phyloP scores from a whole-genome alignment of 2,888 invertebrate species.

The Eutolmus rufibarbis region DNA sequence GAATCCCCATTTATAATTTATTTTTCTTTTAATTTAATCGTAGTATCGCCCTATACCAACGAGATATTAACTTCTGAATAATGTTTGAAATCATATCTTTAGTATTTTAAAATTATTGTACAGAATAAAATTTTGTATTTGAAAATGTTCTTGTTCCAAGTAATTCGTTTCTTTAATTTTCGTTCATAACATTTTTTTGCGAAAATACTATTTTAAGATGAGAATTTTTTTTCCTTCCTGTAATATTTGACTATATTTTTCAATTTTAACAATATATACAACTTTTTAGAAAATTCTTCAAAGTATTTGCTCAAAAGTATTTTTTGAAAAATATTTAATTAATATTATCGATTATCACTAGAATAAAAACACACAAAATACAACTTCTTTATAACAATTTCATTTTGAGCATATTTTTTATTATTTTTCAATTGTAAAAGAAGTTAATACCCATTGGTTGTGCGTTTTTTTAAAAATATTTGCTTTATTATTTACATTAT shows the following conservation, averaged over 20 bases:
- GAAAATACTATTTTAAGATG: neutral
- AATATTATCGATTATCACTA: too few species aligned
- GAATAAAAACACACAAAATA: too few species aligned
- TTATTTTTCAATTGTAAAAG: neutral
- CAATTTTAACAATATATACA: neutral
- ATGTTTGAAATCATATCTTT: neutral
- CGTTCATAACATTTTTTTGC: neutral
- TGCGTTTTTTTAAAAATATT: neutral
- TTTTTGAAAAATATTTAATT: too few species aligned
- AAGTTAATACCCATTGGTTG: constrained; percentile 24
- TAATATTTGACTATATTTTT: neutral
- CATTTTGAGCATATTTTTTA: neutral
- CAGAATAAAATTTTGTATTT: neutral
- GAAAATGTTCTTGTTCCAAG: neutral
- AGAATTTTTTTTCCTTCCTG: neutral
- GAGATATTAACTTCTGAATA: constrained; percentile 36
- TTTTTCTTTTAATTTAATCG: neutral
- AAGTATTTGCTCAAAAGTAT: neutral
- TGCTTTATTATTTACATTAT: neutral
- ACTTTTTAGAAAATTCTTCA: neutral
- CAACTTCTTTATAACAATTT: neutral
- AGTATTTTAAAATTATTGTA: neutral
- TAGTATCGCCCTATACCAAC: constrained; percentile 4
- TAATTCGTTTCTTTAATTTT: neutral
- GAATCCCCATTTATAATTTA: constrained; percentile 50